phyloP scores from a whole-genome alignment of 2,888 invertebrate species.

The Coremacera marginata region DNA sequence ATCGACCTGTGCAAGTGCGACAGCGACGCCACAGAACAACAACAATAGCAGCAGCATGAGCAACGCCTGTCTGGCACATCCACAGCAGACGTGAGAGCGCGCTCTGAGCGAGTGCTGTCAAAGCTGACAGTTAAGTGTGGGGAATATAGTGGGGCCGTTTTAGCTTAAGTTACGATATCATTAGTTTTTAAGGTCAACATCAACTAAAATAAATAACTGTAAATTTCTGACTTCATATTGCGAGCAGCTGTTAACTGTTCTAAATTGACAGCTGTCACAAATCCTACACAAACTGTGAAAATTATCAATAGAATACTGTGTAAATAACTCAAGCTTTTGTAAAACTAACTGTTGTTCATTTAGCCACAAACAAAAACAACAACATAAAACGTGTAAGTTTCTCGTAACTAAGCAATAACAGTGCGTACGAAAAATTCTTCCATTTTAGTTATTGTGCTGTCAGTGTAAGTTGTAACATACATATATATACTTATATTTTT shows the following conservation, averaged over 20 bases:
- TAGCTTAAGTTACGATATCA: slow-evolving; percentile 51
- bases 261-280: slow-evolving; percentile 13
- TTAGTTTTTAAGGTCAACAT: background rate
- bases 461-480: background rate
- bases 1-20: slow-evolving; percentile 49
- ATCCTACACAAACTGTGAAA: background rate
- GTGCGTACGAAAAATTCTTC: slow-evolving; percentile 26
- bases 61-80: slow-evolving; percentile 46
- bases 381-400: slow-evolving; percentile 33
- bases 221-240: background rate
- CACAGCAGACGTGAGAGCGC: slow-evolving; percentile 45
- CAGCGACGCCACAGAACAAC: slow-evolving; percentile 48
- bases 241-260: slow-evolving; percentile 21
- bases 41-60: slow-evolving; percentile 9
- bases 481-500: background rate
- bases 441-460: background rate
- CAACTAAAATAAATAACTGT: background rate
- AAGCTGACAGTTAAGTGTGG: slow-evolving; percentile 36
- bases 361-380: background rate
- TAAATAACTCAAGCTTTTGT: background rate
- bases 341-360: background rate
- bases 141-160: slow-evolving; percentile 44
- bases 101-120: slow-evolving; percentile 29
- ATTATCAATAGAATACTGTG: background rate
- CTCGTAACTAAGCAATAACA: slow-evolving; percentile 34